Base-by-base conservation (phyloP, 1,140 invertebrate species). In the Hermetia illucens region DNA sequence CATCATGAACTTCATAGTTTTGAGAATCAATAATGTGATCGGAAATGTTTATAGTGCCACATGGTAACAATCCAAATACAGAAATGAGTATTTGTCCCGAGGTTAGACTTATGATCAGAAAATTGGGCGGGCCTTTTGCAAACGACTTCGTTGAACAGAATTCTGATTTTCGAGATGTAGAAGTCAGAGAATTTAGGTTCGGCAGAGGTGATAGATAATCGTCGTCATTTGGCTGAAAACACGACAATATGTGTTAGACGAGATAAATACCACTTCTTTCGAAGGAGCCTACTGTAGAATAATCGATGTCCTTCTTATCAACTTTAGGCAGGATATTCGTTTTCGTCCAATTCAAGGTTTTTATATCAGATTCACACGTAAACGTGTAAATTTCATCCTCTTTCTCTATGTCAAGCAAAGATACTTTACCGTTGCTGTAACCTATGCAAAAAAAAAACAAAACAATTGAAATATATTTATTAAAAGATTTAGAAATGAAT, bases 371-470 rank as follows among this genome's bases (percentile, higher is more conserved):
- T 39, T 61, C 68, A 42, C 73, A 64, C 36, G 74, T 63, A 40
- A 75, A 72, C 34, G 71, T 76, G 38, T 84, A 78, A 15, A 93
- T 62, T 21, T 79, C 70, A 47, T 82, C 80, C 49, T 87, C 86
- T 51, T 89, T 84, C 65, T 95, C 91, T 30, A 93, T 79, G 60
- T 90, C 82, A 34, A 88, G 68, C 5, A 93, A 66, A 15, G 75
- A 70, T 1, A 91, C 63, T 43, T 63, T 66, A 49, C 77, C 72
- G 47, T 72, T 74, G 56, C 67, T 77, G 43, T 79, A 87, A 49
- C 68, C 70, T 51, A 71, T 61, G 27, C 29, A 61, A 61, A 62
- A 64, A 43, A 36, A 34, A 60, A 56, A 34, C 21, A 24, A 32
- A 37, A 27, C 34, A 37, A 27, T 37, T 30, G 16, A 27, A 18